phyloP scores from a whole-genome alignment of 2,797 vertebrate species.

The Lithobates pipiens region DNA sequence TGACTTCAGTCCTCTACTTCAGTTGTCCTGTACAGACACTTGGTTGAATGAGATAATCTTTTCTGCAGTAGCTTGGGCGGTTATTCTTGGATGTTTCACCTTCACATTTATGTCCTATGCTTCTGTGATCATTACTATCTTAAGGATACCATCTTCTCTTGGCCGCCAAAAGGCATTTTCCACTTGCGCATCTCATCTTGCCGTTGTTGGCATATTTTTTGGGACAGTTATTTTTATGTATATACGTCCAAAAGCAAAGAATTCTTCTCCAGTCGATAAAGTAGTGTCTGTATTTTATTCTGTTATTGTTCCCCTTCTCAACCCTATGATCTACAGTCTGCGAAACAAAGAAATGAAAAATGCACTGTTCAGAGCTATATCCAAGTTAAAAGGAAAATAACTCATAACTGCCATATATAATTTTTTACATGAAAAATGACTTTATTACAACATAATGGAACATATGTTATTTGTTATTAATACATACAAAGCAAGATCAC shows the following conservation, averaged over 20 bases:
- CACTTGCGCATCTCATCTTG: conserved; percentile 49
- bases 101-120: conserved; percentile 50
- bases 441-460: background rate
- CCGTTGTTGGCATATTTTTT: conserved; percentile 60
- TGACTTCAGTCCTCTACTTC: conserved; percentile 52
- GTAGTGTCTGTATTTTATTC: conserved; percentile 57
- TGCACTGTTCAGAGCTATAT: conserved; percentile 28
- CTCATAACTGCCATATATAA: background rate
- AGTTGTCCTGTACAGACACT: conserved; percentile 53
- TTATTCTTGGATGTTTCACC: conserved; percentile 50
- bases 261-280: conserved; percentile 52
- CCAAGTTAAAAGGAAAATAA: conserved; percentile 9
- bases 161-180: conserved; percentile 57
- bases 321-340: conserved; percentile 55
- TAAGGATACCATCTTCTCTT: conserved; percentile 51
- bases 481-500: background rate
- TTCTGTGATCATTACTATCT: conserved; percentile 43
- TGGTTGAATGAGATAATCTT: conserved; percentile 56
- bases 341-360: conserved; percentile 53
- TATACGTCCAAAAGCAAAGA: conserved; percentile 56
- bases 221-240: conserved; percentile 58
- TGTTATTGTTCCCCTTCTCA: conserved; percentile 51
- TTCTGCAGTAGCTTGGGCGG: conserved; percentile 53
- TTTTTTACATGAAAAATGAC: background rate
- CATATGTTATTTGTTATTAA: background rate